A percentile compares a stretch with the other conserved stretches of the same genome.
Evolutionary conservation across 2,113 vertebrate genomes (phyloP).

Genomic region (Acanthochromis polyacanthus): DNA sequence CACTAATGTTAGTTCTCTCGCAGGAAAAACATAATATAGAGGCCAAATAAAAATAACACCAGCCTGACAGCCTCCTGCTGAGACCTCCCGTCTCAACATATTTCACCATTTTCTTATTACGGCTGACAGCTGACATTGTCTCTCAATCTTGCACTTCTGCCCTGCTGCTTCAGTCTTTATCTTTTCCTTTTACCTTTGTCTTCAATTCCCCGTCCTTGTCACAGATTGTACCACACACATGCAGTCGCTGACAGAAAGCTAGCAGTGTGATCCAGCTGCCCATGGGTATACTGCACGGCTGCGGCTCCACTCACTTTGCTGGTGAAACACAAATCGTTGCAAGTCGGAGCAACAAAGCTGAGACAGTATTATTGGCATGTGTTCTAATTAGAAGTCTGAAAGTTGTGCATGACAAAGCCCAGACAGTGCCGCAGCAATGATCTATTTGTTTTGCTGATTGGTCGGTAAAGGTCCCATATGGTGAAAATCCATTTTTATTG

Average conservation of each 20-base stretch:
- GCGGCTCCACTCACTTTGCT: conserved; percentile 13
- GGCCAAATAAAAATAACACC: conserved; percentile 54
- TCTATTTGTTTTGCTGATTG: neutral
- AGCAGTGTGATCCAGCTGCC: conserved; percentile 17
- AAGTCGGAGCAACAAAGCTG: neutral
- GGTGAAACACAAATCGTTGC: conserved; percentile 9
- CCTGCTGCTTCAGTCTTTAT: conserved; percentile 31
- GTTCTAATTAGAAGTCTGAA: conserved; percentile 19
- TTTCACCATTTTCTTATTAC: conserved; percentile 55
- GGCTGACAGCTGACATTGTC: conserved; percentile 50
- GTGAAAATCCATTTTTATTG: neutral
- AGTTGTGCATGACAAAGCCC: neutral
- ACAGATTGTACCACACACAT: neutral
- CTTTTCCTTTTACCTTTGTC: conserved; percentile 13
- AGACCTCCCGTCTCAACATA: conserved; percentile 44
- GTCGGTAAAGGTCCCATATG: neutral
- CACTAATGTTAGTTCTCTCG: conserved; percentile 39
- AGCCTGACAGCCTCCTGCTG: conserved; percentile 38
- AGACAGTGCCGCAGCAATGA: conserved; percentile 1
- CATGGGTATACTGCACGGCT: conserved; percentile 4
- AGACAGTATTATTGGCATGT: conserved; percentile 15
- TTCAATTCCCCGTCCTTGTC: conserved; percentile 14
- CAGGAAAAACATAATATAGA: conserved; percentile 37
- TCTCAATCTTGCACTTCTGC: conserved; percentile 44
- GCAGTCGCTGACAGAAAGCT: neutral